Base-by-base conservation (phyloP, 2,113 vertebrate species). In the Trematomus loennbergii region DNA sequence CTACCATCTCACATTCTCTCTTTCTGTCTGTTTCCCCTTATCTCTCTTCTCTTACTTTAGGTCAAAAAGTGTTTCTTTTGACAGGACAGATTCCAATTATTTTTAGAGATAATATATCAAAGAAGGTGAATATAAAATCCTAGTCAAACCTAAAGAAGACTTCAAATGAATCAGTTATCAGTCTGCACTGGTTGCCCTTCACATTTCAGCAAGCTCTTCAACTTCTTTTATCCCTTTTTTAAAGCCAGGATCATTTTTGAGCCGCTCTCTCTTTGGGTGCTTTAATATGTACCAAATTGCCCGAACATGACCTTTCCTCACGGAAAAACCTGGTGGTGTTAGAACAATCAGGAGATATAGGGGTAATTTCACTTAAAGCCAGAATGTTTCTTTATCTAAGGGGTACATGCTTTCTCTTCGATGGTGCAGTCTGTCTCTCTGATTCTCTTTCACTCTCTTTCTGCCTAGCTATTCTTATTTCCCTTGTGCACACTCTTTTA, bases 401-500 rank as follows among this genome's bases (percentile, higher is more conserved):
- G 49, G 22, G 66, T 40, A 45, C 63, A 81, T 63, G 46, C n/a
- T 63, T 77, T 82, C 72, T 36, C 9, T 84, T 64, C 52, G 9
- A 46, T 49, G 36, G 9, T 57, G 13, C 33, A 53, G 61, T 57
- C 49, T 57, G 45, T 66, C 65, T 68, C 65, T 78, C 49, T 65
- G 20, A 52, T 74, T 72, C 43, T 66, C 78, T 61, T 54, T 60
- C 53, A 9, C 50, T 75, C 12, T 43, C 36, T 55, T 36, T 58
- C 71, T 61, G 52, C 54, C 25, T 52, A 33, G 13, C 78, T 60
- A 12, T 81, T 66, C 55, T 71, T 69, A 74, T 85, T 68, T 88
- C 81, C 67, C 79, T 9, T 22, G 67, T 55, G 75, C 36, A 20
- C 18, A 8, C 60, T 60, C 45, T 78, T 72, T 87, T 62, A 54